Evolutionary conservation across 2,888 invertebrate genomes (phyloP).

Genomic region (Psylliodes chrysocephalus): DNA sequence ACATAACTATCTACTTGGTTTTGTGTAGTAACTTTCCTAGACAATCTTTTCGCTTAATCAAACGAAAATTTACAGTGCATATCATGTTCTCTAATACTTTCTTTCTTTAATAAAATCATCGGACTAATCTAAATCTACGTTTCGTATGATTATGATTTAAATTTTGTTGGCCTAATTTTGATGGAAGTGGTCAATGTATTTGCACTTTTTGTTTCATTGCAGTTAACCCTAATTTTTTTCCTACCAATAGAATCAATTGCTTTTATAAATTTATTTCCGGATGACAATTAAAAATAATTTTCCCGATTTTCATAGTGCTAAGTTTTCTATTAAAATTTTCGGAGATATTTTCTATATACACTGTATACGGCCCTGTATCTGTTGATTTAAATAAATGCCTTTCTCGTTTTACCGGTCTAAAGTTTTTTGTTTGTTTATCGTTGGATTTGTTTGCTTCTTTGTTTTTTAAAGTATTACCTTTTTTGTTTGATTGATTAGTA

Average conservation of each 20-base stretch:
- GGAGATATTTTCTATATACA: constrained; percentile 15
- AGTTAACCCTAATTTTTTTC: constrained; percentile 11
- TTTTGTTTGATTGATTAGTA: too few species aligned
- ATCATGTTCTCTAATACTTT: not conserved
- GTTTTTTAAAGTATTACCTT: too few species aligned
- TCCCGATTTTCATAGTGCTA: constrained; percentile 12
- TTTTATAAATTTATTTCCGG: constrained; percentile 15
- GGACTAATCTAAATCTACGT: not conserved
- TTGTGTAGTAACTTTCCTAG: not conserved
- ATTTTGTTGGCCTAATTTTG: too few species aligned
- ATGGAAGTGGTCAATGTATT: too few species aligned
- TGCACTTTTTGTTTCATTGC: too few species aligned
- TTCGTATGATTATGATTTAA: too few species aligned
- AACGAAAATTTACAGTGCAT: constrained; percentile 2
- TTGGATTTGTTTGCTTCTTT: too few species aligned
- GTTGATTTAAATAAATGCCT: not conserved
- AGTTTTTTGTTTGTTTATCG: too few species aligned
- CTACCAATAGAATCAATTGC: constrained; percentile 11
- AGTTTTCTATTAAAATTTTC: constrained; percentile 10
- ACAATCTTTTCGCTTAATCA: not conserved
- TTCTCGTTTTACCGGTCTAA: too few species aligned
- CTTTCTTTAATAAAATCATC: not conserved
- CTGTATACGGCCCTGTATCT: constrained; percentile 3
- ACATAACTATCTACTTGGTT: not conserved
- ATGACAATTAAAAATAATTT: not conserved